A percentile compares a stretch with the other conserved stretches of the same genome.
These are phyloP conservation scores for Cheumatopsyche charites DNA, from an alignment of 1,140 invertebrate genomes.

Conservation along the genomic window DNA sequence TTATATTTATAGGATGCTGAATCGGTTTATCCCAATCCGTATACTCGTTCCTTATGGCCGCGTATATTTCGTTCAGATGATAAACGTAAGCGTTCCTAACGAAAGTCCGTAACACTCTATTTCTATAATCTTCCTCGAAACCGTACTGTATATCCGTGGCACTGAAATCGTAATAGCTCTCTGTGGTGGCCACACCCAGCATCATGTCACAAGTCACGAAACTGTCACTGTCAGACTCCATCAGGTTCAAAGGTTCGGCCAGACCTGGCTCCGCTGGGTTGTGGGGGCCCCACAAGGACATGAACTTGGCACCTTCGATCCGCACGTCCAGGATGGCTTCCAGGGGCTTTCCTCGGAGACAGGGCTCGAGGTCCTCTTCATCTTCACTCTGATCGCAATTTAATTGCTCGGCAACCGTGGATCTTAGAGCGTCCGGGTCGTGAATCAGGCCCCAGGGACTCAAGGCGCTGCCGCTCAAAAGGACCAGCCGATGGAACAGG, in stretches of 20 bases:
- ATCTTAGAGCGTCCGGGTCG: conserved; percentile 73
- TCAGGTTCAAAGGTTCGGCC: conserved; percentile 65
- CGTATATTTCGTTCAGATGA: conserved; percentile 91
- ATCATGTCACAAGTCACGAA: conserved; percentile 74
- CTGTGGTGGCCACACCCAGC: conserved; percentile 73
- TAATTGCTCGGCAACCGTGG: conserved; percentile 74
- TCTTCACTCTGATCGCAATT: conserved; percentile 60
- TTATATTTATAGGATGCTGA: conserved; percentile 78
- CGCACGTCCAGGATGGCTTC: conserved; percentile 67
- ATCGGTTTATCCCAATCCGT: conserved; percentile 90
- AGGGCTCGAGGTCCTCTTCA: conserved; percentile 60
- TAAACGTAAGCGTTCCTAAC: conserved; percentile 85
- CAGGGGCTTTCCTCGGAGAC: conserved; percentile 65
- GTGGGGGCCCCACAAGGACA: conserved; percentile 65
- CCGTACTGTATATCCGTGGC: conserved; percentile 77
- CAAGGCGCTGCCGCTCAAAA: conserved; percentile 87
- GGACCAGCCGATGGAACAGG: conserved; percentile 82
- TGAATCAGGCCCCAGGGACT: conserved; percentile 82
- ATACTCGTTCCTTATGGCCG: conserved; percentile 90
- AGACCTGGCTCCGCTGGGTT: conserved; percentile 66
- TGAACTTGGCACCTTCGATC: conserved; percentile 67
- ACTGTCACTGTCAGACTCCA: conserved; percentile 71
- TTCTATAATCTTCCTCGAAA: conserved; percentile 77
- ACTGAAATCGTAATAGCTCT: conserved; percentile 78
- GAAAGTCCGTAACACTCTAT: conserved; percentile 78